Evolutionary conservation across 2,888 invertebrate genomes (phyloP).

Genomic region (Nezara viridula): DNA sequence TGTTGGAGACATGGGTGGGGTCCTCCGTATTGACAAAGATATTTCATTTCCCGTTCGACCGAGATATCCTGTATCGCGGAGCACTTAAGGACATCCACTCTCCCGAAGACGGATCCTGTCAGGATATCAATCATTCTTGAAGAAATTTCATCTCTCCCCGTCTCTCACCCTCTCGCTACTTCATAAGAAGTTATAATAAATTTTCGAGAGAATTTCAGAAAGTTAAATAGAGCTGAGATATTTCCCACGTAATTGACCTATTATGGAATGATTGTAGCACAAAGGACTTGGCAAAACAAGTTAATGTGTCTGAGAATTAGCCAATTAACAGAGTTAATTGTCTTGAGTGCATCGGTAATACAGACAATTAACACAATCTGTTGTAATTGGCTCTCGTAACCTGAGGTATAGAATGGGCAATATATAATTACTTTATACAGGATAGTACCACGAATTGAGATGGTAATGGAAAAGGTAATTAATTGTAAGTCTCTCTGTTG

Average conservation of each 20-base stretch:
- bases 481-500: no score
- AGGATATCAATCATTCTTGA: neutral
- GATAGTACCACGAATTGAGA: neutral
- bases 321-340: neutral
- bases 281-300: neutral
- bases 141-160: neutral
- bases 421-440: neutral
- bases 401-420: neutral
- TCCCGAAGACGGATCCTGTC: constrained; percentile 18
- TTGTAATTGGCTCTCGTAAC: neutral
- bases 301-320: neutral
- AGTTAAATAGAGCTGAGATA: neutral
- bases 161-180: neutral
- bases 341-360: neutral
- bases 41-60: neutral
- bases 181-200: neutral
- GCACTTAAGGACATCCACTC: constrained; percentile 27
- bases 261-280: neutral
- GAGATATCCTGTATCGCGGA: neutral
- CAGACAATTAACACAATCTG: neutral
- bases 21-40: constrained; percentile 10
- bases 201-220: neutral
- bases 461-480: neutral
- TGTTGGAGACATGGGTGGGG: neutral
- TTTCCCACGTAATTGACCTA: neutral